A percentile compares a stretch with the other conserved stretches of the same genome.
phyloP scores from a whole-genome alignment of 2,113 vertebrate genomes.

The Entosphenus tridentatus region DNA sequence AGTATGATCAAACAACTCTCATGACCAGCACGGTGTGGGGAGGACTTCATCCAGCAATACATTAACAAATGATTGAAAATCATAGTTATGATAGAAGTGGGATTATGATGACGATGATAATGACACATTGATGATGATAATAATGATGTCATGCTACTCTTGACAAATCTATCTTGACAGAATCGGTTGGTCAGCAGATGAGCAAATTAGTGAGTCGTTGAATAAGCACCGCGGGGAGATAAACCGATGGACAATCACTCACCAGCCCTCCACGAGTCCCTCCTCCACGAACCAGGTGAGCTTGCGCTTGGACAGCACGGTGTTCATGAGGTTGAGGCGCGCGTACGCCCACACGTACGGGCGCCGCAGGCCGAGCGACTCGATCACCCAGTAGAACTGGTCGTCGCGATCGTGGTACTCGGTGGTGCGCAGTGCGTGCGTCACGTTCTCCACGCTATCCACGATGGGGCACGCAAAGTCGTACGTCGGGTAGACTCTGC shows the following conservation, averaged over 20 bases:
- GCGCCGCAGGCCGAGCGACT: conserved; percentile 54
- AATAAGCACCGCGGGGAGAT: neutral
- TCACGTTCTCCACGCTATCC: conserved; percentile 82
- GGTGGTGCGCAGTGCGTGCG: conserved; percentile 77
- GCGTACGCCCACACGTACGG: conserved; percentile 91
- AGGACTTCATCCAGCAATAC: too few relatives aligned
- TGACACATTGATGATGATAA: too few relatives aligned
- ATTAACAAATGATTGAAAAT: too few relatives aligned
- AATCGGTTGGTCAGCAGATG: too few relatives aligned
- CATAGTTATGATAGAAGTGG: too few relatives aligned
- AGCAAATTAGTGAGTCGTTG: too few relatives aligned
- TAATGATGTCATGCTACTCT: too few relatives aligned
- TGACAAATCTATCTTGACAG: too few relatives aligned
- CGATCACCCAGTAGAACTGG: conserved; percentile 87
- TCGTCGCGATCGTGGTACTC: conserved; percentile 95
- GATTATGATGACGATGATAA: too few relatives aligned
- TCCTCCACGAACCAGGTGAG: conserved; percentile 93
- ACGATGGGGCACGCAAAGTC: conserved; percentile 97
- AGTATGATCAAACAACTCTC: too few relatives aligned
- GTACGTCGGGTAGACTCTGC: conserved; percentile 74
- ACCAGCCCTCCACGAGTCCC: conserved; percentile 96
- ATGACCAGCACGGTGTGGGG: too few relatives aligned
- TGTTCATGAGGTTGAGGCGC: conserved; percentile 91
- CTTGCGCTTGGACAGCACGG: conserved; percentile 80
- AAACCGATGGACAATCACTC: conserved; percentile 8